These are phyloP conservation scores for Aphyosemion australe DNA, from an alignment of 2,113 vertebrate genomes.

Conservation along the genomic window DNA sequence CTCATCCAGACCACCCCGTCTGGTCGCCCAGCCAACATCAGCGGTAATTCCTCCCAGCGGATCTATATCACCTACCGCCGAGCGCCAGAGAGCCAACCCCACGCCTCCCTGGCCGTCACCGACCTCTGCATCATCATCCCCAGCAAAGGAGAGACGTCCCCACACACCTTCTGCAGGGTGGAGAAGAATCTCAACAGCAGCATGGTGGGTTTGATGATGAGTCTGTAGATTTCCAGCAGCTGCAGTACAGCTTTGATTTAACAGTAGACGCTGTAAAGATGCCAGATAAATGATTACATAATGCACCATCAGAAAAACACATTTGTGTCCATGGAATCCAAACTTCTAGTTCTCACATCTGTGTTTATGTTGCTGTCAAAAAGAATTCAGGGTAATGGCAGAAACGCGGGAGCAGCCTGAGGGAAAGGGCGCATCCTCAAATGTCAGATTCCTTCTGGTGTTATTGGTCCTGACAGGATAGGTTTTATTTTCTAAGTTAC, in stretches of 20 bases:
- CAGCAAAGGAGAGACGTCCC: conserved; percentile 93
- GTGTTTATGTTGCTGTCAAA: background rate
- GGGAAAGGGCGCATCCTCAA: background rate
- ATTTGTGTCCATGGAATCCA: too few species aligned
- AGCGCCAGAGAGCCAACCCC: conserved; percentile 87
- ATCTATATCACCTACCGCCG: conserved; percentile 94
- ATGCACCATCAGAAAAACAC: background rate
- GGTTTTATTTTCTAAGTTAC: background rate
- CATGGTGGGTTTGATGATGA: conserved; percentile 83
- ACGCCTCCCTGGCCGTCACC: conserved; percentile 91
- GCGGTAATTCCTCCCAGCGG: conserved; percentile 90
- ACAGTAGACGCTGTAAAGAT: background rate
- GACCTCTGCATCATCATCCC: conserved; percentile 97
- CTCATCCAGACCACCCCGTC: conserved; percentile 91
- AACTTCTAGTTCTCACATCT: background rate
- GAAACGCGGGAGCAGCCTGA: background rate
- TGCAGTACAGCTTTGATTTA: background rate
- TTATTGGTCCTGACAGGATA: background rate
- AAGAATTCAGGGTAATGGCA: background rate
- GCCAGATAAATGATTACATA: background rate
- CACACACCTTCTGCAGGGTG: conserved; percentile 96
- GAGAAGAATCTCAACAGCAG: conserved; percentile 97
- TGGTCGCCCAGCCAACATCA: conserved; percentile 91
- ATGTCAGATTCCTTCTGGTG: background rate
- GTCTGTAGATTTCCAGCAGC: too few species aligned